phyloP scores from a whole-genome alignment of 92 coral and sea anemone genomes.

The Hydrozoanthus gracilis region DNA sequence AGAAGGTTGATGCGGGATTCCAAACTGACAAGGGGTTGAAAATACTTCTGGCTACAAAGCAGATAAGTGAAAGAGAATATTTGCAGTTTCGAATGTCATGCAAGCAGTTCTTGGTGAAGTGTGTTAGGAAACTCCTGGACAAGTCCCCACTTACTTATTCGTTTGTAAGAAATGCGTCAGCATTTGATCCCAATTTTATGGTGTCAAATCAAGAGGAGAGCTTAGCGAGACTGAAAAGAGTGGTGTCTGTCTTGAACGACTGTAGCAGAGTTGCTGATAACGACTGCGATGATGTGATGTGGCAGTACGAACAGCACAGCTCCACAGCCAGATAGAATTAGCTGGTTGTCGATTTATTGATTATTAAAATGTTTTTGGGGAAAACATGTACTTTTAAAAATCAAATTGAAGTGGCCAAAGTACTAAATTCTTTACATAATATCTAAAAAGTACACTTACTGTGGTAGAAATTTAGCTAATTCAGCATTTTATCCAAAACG shows the following conservation, averaged over 20 bases:
- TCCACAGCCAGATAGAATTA: too few species aligned
- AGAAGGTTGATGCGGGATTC: slow-evolving; percentile 39
- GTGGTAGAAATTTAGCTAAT: too few species aligned
- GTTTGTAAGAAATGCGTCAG: slow-evolving; percentile 27
- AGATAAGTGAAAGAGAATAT: slow-evolving; percentile 41
- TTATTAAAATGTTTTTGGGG: not conserved
- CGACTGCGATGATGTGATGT: slow-evolving; percentile 35
- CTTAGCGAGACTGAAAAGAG: slow-evolving; percentile 31
- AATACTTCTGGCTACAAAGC: slow-evolving; percentile 30
- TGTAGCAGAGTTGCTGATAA: slow-evolving; percentile 36
- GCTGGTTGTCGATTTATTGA: too few species aligned
- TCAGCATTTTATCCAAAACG: not conserved
- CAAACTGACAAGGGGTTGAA: slow-evolving; percentile 43
- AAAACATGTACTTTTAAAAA: slow-evolving; percentile 2
- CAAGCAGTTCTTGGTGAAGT: slow-evolving; percentile 40
- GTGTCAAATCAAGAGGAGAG: slow-evolving; percentile 42
- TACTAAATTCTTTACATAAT: not conserved
- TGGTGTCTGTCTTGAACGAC: slow-evolving; percentile 29
- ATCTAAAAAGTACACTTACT: not conserved
- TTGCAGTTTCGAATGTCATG: slow-evolving; percentile 30
- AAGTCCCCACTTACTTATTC: slow-evolving; percentile 32
- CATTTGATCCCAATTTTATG: slow-evolving; percentile 37
- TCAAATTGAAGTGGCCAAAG: not conserved
- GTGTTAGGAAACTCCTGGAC: slow-evolving; percentile 30
- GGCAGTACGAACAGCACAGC: slow-evolving; percentile 35